Conservation (phyloP, 2,797 vertebrate species). For the Gobionotothen gibberifrons region DNA sequence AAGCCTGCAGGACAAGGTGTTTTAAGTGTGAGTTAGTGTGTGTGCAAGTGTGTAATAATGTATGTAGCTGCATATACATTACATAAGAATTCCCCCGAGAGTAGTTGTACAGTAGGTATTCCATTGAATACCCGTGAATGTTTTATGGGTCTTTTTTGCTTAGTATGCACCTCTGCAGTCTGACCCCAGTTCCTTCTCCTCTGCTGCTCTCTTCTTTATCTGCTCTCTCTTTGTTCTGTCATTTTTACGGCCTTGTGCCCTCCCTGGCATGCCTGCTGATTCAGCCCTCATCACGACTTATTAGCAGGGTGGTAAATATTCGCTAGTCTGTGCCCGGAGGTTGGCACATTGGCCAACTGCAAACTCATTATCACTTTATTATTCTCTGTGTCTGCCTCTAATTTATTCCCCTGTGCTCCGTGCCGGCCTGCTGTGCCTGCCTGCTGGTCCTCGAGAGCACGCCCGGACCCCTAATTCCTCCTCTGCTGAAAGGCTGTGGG, state of each 20-base stretch:
- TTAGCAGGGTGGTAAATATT: conserved; percentile 63
- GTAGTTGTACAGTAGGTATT: neutral
- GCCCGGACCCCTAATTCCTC: neutral
- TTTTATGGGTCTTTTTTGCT: conserved; percentile 27
- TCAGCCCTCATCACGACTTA: conserved; percentile 54
- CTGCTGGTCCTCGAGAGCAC: conserved; percentile 31
- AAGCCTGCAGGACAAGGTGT: too few relatives aligned
- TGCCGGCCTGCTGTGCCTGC: conserved; percentile 31
- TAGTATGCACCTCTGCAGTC: conserved; percentile 18
- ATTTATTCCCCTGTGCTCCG: conserved; percentile 68
- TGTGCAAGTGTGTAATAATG: conserved; percentile 12
- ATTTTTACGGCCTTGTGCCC: conserved; percentile 1
- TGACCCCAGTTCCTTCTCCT: neutral
- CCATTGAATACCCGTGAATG: neutral
- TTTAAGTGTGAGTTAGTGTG: neutral
- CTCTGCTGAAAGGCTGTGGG: conserved; percentile 21
- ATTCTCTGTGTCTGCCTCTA: conserved; percentile 68
- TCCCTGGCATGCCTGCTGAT: conserved; percentile 35
- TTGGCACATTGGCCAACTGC: conserved; percentile 62
- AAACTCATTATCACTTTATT: conserved; percentile 76
- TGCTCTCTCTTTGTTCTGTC: neutral
- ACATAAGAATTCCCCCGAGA: neutral
- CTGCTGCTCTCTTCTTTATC: neutral
- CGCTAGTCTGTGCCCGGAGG: conserved; percentile 40
- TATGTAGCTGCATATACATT: conserved; percentile 9